phyloP scores from a whole-genome alignment of 2,888 invertebrate genomes.

The Poecilus cupreus region DNA sequence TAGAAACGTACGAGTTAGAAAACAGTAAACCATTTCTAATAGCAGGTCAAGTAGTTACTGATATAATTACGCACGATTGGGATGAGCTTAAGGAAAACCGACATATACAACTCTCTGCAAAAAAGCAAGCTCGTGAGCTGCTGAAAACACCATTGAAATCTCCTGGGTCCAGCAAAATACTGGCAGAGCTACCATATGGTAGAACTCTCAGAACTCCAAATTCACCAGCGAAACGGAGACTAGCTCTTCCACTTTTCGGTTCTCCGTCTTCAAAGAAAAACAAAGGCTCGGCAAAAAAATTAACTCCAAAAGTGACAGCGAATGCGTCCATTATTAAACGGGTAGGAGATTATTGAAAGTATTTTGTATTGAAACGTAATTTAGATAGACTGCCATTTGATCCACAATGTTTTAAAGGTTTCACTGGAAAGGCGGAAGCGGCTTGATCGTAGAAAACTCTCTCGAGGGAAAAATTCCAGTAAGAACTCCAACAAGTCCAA shows the following conservation, averaged over 20 bases:
- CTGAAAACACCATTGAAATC: slow-evolving; percentile 61
- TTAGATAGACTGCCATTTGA: background rate
- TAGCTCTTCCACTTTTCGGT: slow-evolving; percentile 14
- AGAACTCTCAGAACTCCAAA: background rate
- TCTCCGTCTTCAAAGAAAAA: slow-evolving; percentile 15
- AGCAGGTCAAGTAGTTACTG: slow-evolving; percentile 78
- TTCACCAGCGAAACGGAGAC: slow-evolving; percentile 18
- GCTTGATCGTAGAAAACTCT: slow-evolving; percentile 1
- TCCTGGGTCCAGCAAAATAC: background rate
- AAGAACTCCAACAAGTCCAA: background rate
- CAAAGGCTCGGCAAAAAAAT: background rate
- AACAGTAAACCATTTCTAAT: slow-evolving; percentile 77
- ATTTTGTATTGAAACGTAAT: background rate
- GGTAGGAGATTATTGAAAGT: slow-evolving; percentile 14
- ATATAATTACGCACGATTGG: slow-evolving; percentile 79
- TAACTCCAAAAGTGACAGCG: background rate
- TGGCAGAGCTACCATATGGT: background rate
- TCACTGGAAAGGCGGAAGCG: slow-evolving; percentile 42
- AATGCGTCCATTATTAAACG: slow-evolving; percentile 41
- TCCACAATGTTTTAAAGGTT: slow-evolving; percentile 6
- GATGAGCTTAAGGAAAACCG: slow-evolving; percentile 77
- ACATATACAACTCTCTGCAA: slow-evolving; percentile 74
- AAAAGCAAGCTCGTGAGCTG: slow-evolving; percentile 72
- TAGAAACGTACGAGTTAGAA: slow-evolving; percentile 75
- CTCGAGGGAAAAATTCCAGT: background rate